Evolutionary conservation across 2,888 invertebrate species (phyloP).

Genomic region (Cyaniris semiargus): DNA sequence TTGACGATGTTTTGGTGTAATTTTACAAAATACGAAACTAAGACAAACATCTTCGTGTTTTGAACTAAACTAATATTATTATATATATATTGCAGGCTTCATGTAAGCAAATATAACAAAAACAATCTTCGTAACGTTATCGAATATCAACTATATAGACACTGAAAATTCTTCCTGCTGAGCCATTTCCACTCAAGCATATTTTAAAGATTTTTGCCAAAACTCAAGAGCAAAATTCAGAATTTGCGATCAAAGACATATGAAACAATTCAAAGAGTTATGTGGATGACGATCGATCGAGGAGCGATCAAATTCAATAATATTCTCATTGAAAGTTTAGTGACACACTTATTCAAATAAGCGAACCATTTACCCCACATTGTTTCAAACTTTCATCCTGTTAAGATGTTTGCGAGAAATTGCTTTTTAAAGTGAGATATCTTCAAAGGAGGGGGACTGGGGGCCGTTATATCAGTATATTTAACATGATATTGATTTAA

Average conservation of each 20-base stretch:
- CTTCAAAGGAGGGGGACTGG: background rate
- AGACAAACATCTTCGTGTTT: no score
- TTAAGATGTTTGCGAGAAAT: slow-evolving; percentile 28
- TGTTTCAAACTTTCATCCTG: slow-evolving; percentile 20
- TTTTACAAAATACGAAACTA: no score
- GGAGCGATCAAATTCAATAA: slow-evolving; percentile 12
- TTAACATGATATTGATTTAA: background rate
- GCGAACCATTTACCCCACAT: slow-evolving; percentile 5
- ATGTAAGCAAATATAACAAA: no score
- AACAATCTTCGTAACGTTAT: no score
- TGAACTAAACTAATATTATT: no score
- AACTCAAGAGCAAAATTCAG: background rate
- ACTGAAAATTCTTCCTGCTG: no score
- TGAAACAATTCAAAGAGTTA: background rate
- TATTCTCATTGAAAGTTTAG: slow-evolving; percentile 8
- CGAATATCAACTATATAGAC: no score
- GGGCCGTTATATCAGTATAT: background rate
- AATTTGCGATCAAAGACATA: background rate
- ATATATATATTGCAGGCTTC: no score
- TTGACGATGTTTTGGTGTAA: no score
- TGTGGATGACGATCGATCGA: slow-evolving; percentile 6
- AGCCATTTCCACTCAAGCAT: no score
- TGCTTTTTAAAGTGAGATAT: slow-evolving; percentile 25
- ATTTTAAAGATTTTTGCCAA: no score
- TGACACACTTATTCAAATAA: slow-evolving; percentile 27